Conservation (phyloP, 2,113 vertebrate species). For the Syrrhaptes paradoxus region DNA sequence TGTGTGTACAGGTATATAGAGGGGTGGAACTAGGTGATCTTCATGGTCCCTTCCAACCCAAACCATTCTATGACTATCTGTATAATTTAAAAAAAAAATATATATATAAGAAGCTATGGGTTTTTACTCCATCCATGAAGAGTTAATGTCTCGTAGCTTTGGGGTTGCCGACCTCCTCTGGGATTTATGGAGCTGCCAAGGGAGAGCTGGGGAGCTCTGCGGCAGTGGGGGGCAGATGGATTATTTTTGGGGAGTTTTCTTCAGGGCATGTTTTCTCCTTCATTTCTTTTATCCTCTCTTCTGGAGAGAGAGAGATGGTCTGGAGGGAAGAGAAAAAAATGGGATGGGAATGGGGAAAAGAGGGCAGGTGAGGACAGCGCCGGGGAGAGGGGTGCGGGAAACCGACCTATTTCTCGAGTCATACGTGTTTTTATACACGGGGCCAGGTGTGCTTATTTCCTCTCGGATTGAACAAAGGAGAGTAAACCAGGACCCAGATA, state of each 20-base stretch:
- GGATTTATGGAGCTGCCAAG: accelerated
- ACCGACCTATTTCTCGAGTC: not conserved
- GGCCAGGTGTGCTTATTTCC: not conserved
- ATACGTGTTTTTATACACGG: not conserved
- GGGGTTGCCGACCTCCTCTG: not conserved
- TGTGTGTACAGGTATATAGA: too few species aligned
- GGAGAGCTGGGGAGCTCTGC: not conserved
- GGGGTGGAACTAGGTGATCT: not conserved
- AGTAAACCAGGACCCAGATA: not conserved
- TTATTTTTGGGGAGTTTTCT: not conserved
- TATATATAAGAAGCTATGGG: not conserved
- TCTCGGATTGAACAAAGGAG: not conserved
- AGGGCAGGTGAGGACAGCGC: accelerated
- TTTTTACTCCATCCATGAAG: not conserved
- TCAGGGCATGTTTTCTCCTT: not conserved
- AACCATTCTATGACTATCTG: too few species aligned
- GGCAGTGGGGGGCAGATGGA: not conserved
- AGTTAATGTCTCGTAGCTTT: accelerated
- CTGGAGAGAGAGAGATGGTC: not conserved
- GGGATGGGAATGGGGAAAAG: not conserved
- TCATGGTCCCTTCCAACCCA: not conserved
- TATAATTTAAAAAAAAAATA: too few species aligned
- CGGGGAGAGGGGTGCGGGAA: not conserved
- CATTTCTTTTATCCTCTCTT: not conserved
- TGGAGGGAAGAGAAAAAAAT: not conserved